phyloP scores from a whole-genome alignment of 1,140 invertebrate genomes.

The Anadara kagoshimensis region DNA sequence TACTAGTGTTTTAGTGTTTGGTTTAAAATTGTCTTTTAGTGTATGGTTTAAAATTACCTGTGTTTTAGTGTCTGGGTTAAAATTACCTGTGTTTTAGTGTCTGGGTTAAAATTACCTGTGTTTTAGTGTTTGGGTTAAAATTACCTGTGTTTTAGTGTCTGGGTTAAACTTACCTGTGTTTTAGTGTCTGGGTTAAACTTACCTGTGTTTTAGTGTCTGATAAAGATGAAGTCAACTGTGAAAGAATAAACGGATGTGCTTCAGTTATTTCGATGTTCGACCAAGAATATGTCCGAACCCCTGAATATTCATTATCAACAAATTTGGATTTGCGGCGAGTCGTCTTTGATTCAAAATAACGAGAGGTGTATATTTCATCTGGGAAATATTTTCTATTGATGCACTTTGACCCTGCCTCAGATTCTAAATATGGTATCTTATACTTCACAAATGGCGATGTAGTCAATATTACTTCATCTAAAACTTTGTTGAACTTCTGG shows the following conservation, averaged over 20 bases:
- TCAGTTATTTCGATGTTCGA: conserved; percentile 57
- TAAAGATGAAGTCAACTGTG: conserved; percentile 81
- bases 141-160: too few relatives aligned
- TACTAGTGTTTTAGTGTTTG: too few relatives aligned
- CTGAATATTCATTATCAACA: conserved; percentile 35
- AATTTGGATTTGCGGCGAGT: conserved; percentile 46
- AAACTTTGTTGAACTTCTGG: conserved; percentile 81
- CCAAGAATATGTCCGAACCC: conserved; percentile 32
- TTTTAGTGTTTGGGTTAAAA: too few relatives aligned
- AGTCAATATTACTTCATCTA: conserved; percentile 85
- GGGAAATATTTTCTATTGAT: conserved; percentile 85
- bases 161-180: too few relatives aligned
- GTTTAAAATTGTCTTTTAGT: too few relatives aligned
- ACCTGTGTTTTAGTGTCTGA: conserved; percentile 59
- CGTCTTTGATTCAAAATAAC: conserved; percentile 66
- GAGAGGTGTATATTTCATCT: conserved; percentile 86
- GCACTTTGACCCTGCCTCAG: conserved; percentile 86
- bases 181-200: conserved; percentile 4
- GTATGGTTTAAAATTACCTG: too few relatives aligned
- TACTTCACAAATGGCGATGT: conserved; percentile 91
- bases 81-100: too few relatives aligned
- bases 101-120: too few relatives aligned
- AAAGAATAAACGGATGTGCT: conserved; percentile 83
- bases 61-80: too few relatives aligned
- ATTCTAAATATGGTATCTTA: conserved; percentile 91